phyloP scores from a whole-genome alignment of 2,888 invertebrate genomes.

The Papilio demoleus region DNA sequence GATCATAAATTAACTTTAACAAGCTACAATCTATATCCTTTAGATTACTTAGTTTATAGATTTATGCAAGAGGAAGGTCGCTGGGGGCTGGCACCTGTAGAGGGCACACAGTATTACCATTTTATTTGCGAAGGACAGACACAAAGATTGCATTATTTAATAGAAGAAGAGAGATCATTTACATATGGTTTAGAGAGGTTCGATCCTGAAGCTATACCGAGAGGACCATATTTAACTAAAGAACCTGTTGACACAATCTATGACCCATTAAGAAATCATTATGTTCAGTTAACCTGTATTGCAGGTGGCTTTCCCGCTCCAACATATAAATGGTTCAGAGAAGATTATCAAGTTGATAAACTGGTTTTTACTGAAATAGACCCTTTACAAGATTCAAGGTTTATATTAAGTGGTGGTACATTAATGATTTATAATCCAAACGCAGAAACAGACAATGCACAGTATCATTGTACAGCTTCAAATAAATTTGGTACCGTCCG shows the following conservation, averaged over 20 bases:
- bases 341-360: slow-evolving; percentile 92
- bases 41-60: slow-evolving; percentile 91
- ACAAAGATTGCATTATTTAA: slow-evolving; percentile 87
- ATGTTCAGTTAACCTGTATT: slow-evolving; percentile 90
- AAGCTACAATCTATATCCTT: slow-evolving; percentile 80
- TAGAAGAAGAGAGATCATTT: slow-evolving; percentile 90
- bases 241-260: slow-evolving; percentile 93
- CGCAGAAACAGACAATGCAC: slow-evolving; percentile 91
- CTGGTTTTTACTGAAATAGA: slow-evolving; percentile 89
- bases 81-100: slow-evolving; percentile 93
- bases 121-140: slow-evolving; percentile 95
- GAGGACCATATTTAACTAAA: slow-evolving; percentile 94
- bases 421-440: slow-evolving; percentile 94
- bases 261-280: slow-evolving; percentile 90
- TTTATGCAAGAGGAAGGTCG: slow-evolving; percentile 88
- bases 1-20: slow-evolving; percentile 74
- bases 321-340: slow-evolving; percentile 94
- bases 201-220: slow-evolving; percentile 91
- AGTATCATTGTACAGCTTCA: slow-evolving; percentile 95
- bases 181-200: slow-evolving; percentile 93
- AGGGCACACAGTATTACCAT: slow-evolving; percentile 89
- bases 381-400: slow-evolving; percentile 88
- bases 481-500: slow-evolving; percentile 95
- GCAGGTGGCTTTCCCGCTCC: slow-evolving; percentile 96
- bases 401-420: slow-evolving; percentile 95